Evolutionary conservation across 2,888 invertebrate species (phyloP).

Genomic region (Catocala fraxini): DNA sequence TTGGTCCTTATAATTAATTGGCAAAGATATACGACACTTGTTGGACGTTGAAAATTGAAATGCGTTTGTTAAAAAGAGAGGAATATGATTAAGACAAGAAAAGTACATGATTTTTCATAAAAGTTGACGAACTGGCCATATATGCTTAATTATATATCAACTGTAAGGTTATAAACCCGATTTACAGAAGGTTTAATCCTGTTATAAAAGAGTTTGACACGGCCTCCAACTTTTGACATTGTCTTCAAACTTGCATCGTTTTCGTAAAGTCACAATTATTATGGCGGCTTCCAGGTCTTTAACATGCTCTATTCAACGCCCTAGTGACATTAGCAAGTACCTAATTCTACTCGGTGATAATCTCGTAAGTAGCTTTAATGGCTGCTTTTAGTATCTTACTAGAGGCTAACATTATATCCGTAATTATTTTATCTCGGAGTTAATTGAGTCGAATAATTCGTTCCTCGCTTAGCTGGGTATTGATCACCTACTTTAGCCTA

Average conservation of each 20-base stretch:
- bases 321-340: conserved; percentile 34
- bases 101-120: too few species aligned
- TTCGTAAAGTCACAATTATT: conserved; percentile 26
- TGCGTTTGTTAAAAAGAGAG: too few species aligned
- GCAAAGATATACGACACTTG: too few species aligned
- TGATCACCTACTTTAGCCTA: too few species aligned
- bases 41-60: too few species aligned
- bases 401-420: conserved; percentile 22
- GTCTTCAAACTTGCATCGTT: conserved; percentile 18
- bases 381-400: conserved; percentile 28
- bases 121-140: too few species aligned
- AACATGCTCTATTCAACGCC: conserved; percentile 20
- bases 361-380: conserved; percentile 43
- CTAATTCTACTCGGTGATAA: conserved; percentile 41
- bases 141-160: too few species aligned
- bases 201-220: conserved; percentile 9
- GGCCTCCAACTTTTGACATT: not conserved
- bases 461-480: conserved; percentile 1
- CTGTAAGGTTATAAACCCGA: too few species aligned
- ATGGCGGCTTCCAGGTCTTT: conserved; percentile 17
- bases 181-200: not conserved
- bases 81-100: too few species aligned
- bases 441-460: conserved; percentile 34
- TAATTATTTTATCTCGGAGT: conserved; percentile 39
- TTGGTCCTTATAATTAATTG: too few species aligned